These are phyloP conservation scores for Megaceryle alcyon DNA, from an alignment of 2,797 vertebrate genomes.

Conservation along the genomic window DNA sequence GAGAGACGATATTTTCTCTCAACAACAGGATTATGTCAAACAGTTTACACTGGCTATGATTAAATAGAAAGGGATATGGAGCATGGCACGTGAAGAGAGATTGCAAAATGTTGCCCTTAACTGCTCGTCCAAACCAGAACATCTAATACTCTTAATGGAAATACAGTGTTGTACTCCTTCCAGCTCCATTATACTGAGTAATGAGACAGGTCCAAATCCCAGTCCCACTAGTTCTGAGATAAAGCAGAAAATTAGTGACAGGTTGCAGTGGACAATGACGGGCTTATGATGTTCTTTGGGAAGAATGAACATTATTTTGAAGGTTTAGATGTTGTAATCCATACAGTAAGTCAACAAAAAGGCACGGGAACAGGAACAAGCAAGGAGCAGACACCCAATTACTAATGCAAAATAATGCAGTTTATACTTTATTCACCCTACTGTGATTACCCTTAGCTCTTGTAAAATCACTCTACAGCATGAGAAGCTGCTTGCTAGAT, in stretches of 20 bases:
- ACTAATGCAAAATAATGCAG: constrained; percentile 2
- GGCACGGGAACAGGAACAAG: not conserved
- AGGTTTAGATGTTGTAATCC: not conserved
- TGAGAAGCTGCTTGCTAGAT: not conserved
- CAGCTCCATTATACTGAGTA: not conserved
- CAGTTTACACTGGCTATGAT: not conserved
- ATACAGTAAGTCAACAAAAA: not conserved
- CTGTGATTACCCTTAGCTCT: not conserved
- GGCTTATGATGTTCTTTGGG: not conserved
- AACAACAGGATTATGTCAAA: not conserved
- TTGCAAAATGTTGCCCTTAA: not conserved
- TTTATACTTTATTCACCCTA: not conserved
- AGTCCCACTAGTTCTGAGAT: not conserved
- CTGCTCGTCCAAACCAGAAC: not conserved
- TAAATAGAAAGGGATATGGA: not conserved
- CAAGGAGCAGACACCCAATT: not conserved
- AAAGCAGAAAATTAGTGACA: not conserved
- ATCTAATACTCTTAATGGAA: not conserved
- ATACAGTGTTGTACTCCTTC: not conserved
- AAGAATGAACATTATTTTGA: not conserved
- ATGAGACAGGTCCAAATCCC: not conserved
- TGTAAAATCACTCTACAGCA: not conserved
- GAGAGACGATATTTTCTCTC: not conserved
- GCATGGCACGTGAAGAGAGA: not conserved
- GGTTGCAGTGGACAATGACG: not conserved